Conservation (phyloP, 2,888 invertebrate genomes). For the Eupelmus urozonus region DNA sequence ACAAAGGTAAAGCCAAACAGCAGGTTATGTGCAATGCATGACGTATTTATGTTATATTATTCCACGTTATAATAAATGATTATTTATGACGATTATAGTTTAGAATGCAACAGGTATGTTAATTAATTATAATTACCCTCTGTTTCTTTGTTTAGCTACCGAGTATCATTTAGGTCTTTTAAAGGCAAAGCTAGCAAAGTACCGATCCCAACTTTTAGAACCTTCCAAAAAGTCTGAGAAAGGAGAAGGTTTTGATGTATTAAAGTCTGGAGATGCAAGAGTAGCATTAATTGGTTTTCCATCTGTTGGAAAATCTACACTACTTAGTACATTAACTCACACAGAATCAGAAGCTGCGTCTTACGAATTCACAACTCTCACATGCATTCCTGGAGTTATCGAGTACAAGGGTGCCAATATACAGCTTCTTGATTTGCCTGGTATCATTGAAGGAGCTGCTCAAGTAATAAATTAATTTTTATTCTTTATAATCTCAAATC, state of each 20-base stretch:
- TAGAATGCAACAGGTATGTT: not conserved
- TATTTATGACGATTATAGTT: not conserved
- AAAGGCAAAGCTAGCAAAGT: constrained; percentile 97
- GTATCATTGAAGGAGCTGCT: constrained; percentile 99
- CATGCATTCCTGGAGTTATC: constrained; percentile 99
- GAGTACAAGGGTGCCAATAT: constrained; percentile 99
- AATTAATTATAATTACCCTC: not conserved
- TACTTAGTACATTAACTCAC: constrained; percentile 95
- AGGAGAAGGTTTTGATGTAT: constrained; percentile 98
- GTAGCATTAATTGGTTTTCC: constrained; percentile 99
- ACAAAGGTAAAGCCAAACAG: constrained; percentile 87
- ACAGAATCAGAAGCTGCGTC: constrained; percentile 98
- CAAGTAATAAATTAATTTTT: constrained; percentile 79
- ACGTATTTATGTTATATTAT: not conserved
- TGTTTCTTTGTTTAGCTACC: constrained; percentile 85
- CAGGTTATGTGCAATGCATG: constrained; percentile 45
- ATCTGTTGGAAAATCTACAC: constrained; percentile 98
- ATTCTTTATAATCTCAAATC: not conserved
- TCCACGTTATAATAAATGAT: not conserved
- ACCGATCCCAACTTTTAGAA: constrained; percentile 94
- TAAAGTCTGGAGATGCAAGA: constrained; percentile 99
- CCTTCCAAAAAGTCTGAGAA: constrained; percentile 96
- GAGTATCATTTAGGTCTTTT: constrained; percentile 98
- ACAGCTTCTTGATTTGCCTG: constrained; percentile 97
- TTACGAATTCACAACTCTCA: constrained; percentile 99